A percentile compares a stretch with the other conserved stretches of the same genome.
Evolutionary conservation across 2,113 vertebrate genomes (phyloP).

Genomic region (Rhinopomastus cyanomelas): DNA sequence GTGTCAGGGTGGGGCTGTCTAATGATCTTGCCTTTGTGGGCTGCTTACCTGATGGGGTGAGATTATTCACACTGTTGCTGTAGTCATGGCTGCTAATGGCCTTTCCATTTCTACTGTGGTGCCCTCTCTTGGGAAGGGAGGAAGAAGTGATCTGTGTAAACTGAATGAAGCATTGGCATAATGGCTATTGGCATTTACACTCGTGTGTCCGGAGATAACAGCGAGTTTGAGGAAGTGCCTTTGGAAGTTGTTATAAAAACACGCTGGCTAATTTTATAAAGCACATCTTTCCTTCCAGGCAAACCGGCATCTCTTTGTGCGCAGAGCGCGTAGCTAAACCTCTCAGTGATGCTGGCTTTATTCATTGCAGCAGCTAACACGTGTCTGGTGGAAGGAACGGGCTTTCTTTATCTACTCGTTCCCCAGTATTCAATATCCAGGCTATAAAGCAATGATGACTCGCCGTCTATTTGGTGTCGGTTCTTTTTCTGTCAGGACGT

Average conservation of each 20-base stretch:
- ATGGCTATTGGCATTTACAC: constrained; percentile 28
- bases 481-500: neutral
- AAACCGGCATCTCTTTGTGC: neutral
- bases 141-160: neutral
- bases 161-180: neutral
- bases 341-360: neutral
- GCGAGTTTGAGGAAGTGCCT: constrained; percentile 7
- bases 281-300: neutral
- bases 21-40: neutral
- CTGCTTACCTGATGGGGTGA: neutral
- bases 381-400: neutral
- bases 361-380: neutral
- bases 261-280: neutral
- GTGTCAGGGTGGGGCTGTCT: neutral
- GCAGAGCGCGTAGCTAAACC: neutral
- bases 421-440: neutral
- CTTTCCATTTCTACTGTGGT: neutral
- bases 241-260: neutral
- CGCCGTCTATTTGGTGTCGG: neutral
- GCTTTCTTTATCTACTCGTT: neutral
- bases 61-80: neutral
- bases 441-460: neutral
- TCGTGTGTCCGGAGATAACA: neutral
- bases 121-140: neutral
- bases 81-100: neutral